Percentiles rank a stretch among this genome's conserved stretches.
Conservation (phyloP, 2,113 vertebrate species). For the Petrocephalus zakoni region DNA sequence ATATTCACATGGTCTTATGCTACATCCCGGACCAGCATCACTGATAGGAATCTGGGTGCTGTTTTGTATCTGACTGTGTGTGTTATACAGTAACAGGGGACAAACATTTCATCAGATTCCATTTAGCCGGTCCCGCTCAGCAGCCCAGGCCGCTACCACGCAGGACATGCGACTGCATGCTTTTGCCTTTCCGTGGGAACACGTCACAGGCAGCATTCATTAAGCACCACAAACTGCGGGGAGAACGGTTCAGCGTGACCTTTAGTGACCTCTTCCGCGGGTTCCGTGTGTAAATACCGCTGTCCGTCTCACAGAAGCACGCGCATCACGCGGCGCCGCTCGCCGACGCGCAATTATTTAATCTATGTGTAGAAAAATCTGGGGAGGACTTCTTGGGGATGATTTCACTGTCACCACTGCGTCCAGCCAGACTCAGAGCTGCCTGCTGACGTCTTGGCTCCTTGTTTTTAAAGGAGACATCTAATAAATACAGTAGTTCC, state of each 20-base stretch:
- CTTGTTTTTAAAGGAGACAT: neutral
- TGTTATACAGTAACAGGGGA: neutral
- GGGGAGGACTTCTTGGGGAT: neutral
- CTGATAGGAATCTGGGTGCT: neutral
- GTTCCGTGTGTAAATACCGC: neutral
- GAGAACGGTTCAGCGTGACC: neutral
- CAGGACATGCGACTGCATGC: neutral
- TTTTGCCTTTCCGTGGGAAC: neutral
- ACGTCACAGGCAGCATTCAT: neutral
- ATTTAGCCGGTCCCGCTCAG: neutral
- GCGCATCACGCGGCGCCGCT: neutral
- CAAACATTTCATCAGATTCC: neutral
- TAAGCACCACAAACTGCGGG: neutral
- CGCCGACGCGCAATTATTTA: neutral
- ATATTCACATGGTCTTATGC: neutral
- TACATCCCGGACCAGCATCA: neutral
- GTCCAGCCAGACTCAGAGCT: neutral
- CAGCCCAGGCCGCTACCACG: neutral
- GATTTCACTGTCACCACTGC: neutral
- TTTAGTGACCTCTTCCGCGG: neutral
- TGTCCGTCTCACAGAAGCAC: neutral
- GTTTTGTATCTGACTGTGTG: neutral
- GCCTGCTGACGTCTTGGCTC: neutral
- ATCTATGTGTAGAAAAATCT: neutral
- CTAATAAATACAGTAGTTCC: neutral